These are phyloP conservation scores for Tipula confusa DNA, from an alignment of 2,888 invertebrate genomes.

Conservation along the genomic window DNA sequence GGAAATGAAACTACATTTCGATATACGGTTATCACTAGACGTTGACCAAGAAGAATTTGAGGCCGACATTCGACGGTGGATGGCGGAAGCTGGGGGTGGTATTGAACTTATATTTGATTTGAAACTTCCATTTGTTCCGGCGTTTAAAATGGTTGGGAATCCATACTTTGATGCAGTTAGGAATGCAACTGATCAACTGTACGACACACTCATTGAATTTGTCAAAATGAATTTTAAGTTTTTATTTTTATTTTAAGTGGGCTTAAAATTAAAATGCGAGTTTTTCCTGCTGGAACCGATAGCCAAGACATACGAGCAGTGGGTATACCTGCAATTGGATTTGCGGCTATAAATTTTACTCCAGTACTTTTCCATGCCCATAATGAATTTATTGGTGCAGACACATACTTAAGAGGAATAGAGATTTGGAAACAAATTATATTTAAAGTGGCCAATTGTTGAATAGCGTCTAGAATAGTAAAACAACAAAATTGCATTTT, in stretches of 20 bases:
- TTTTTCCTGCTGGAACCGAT: slow-evolving; percentile 77
- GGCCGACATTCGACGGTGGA: slow-evolving; percentile 56
- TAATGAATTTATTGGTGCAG: slow-evolving; percentile 77
- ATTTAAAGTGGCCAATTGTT: neutral
- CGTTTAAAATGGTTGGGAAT: slow-evolving; percentile 58
- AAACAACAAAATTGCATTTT: neutral
- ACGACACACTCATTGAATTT: slow-evolving; percentile 41
- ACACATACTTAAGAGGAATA: slow-evolving; percentile 76
- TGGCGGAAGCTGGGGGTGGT: slow-evolving; percentile 67
- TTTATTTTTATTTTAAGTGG: too few relatives aligned
- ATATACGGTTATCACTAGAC: slow-evolving; percentile 60
- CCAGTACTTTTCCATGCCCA: slow-evolving; percentile 85
- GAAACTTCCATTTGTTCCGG: slow-evolving; percentile 57
- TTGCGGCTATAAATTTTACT: slow-evolving; percentile 85
- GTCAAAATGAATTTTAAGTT: neutral
- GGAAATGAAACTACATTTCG: slow-evolving; percentile 60
- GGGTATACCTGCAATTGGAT: slow-evolving; percentile 81
- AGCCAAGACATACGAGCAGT: slow-evolving; percentile 64
- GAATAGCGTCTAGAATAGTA: neutral
- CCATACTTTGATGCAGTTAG: slow-evolving; percentile 55
- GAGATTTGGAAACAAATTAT: slow-evolving; percentile 57
- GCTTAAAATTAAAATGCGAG: slow-evolving; percentile 51
- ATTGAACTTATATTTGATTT: slow-evolving; percentile 63
- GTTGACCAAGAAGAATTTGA: slow-evolving; percentile 56
- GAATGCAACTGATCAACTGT: slow-evolving; percentile 57